Conservation (phyloP, 2,797 vertebrate species). For the Coracias cyanogaster region DNA sequence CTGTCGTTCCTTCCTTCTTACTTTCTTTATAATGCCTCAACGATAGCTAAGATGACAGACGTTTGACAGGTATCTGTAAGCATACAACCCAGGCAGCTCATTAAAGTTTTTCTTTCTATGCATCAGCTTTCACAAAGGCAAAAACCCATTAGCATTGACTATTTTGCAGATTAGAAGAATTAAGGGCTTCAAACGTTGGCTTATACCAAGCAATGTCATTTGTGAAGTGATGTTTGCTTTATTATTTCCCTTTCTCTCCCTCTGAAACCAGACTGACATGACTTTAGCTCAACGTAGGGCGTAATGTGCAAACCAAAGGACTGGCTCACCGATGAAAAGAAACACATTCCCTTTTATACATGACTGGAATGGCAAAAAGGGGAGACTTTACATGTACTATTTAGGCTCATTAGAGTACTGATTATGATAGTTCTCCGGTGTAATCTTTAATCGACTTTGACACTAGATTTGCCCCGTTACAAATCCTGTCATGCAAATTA, state of each 20-base stretch:
- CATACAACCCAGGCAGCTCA: slow-evolving; percentile 89
- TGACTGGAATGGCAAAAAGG: slow-evolving; percentile 89
- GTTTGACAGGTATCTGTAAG: slow-evolving; percentile 89
- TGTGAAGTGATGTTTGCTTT: slow-evolving; percentile 89
- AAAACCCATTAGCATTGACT: slow-evolving; percentile 93
- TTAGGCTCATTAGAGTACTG: slow-evolving; percentile 98
- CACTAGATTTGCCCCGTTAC: slow-evolving; percentile 99
- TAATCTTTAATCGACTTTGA: slow-evolving; percentile 99
- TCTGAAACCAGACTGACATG: slow-evolving; percentile 89
- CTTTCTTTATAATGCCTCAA: slow-evolving; percentile 89
- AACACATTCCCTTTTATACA: slow-evolving; percentile 89
- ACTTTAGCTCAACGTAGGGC: slow-evolving; percentile 89
- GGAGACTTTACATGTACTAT: slow-evolving; percentile 87
- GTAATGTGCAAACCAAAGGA: slow-evolving; percentile 87
- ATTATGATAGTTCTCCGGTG: slow-evolving; percentile 99
- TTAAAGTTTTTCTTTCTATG: slow-evolving; percentile 91
- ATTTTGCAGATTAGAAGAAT: slow-evolving; percentile 91
- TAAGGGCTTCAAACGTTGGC: slow-evolving; percentile 89
- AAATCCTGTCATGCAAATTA: slow-evolving; percentile 99
- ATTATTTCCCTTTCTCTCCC: slow-evolving; percentile 88
- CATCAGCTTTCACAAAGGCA: slow-evolving; percentile 90
- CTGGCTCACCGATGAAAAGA: slow-evolving; percentile 94
- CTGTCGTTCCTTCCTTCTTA: slow-evolving; percentile 87
- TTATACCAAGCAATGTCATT: slow-evolving; percentile 89
- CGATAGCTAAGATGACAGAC: slow-evolving; percentile 89